Evolutionary conservation across 2,888 invertebrate species (phyloP).

Genomic region (Boloria selene): DNA sequence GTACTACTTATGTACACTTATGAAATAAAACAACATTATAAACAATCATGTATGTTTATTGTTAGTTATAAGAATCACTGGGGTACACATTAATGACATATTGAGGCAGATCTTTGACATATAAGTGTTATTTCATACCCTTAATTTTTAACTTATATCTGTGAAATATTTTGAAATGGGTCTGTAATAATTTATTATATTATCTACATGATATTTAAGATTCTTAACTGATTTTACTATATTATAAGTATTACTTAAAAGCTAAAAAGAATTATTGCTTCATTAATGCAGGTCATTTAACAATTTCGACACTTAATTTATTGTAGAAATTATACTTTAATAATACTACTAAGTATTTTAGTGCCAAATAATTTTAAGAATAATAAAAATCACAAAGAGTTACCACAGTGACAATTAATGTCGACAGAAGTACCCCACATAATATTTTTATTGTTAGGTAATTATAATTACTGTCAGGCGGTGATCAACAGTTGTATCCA

Average conservation of each 20-base stretch:
- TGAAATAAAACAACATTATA: constrained; percentile 10
- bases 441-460: constrained; percentile 15
- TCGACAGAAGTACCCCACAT: constrained; percentile 76
- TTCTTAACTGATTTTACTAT: not conserved
- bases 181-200: not conserved
- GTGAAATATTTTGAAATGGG: not conserved
- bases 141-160: not conserved
- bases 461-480: constrained; percentile 6
- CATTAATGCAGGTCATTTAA: not conserved
- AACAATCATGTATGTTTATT: constrained; percentile 23
- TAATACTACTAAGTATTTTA: constrained; percentile 30
- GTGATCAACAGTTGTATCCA: not conserved
- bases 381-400: constrained; percentile 77
- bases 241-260: no score
- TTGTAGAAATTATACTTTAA: constrained; percentile 16
- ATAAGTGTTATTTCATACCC: not conserved
- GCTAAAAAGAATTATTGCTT: not conserved
- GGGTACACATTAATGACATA: constrained; percentile 1
- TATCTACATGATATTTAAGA: not conserved
- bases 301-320: not conserved
- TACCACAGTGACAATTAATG: constrained; percentile 73
- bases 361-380: constrained; percentile 40
- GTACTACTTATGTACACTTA: no score
- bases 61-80: not conserved
- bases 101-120: constrained; percentile 8